Conservation (phyloP, 2,113 vertebrate species). For the Hystrix cristata region DNA sequence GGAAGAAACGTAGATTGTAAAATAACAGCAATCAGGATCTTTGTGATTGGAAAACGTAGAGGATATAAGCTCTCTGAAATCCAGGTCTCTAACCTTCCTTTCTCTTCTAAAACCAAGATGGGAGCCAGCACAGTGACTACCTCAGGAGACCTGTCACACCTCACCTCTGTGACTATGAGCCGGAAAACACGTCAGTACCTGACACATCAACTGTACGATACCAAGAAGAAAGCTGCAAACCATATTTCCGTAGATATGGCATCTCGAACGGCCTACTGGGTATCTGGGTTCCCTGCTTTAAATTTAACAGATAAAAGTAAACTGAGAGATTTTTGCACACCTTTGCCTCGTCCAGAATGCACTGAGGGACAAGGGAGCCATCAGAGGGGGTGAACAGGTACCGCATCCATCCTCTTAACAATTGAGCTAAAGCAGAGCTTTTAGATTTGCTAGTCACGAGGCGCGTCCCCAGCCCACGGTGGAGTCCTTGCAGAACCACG, state of each 20-base stretch:
- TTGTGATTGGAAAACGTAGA: background rate
- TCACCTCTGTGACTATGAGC: background rate
- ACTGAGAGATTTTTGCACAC: background rate
- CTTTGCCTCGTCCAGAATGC: background rate
- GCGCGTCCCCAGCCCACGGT: background rate
- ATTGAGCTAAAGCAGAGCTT: no score
- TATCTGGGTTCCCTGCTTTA: background rate
- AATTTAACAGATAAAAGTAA: background rate
- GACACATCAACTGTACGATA: no score
- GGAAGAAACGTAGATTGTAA: background rate
- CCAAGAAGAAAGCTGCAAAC: background rate
- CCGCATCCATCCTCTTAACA: background rate
- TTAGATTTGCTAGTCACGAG: background rate
- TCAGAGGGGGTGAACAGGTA: background rate
- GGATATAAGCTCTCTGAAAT: background rate
- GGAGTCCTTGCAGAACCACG: no score
- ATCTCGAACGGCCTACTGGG: background rate
- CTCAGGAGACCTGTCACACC: background rate
- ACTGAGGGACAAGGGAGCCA: no score
- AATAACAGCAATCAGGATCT: background rate
- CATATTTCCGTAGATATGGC: rapidly evolving
- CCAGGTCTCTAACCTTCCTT: background rate
- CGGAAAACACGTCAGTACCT: background rate
- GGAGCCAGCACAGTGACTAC: background rate
- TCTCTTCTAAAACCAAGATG: background rate